Base-by-base conservation (phyloP, 1,140 invertebrate species). In the Melanaphis sacchari region DNA sequence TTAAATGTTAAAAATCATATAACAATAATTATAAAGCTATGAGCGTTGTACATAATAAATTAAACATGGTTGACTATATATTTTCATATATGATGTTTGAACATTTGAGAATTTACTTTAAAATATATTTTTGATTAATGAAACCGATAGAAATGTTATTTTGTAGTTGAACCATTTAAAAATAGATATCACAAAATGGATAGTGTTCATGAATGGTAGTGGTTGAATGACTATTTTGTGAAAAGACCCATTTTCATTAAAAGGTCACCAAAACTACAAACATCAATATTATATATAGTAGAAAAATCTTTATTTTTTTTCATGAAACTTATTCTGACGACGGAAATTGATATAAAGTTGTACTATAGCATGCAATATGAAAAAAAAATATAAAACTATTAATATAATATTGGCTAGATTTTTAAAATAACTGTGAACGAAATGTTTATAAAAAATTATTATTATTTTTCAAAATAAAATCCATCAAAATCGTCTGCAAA, bases 401-500 rank as follows among this genome's bases (percentile, higher is more conserved):
- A 81, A 82, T 82, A 40, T 82, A 38, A 38, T 7, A 82, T 82
- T 38, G n/a, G 81, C 8, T 43, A 41, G 24, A 31, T 85, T 85
- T 85, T 85, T 82, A 40, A 21, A 40, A 82, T 38, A 82, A 82
- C 38, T 82, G 36, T 24, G 81, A 85, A 85, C 24, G 9, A 26
- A 31, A 26, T 84, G 15, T 87, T 46, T 43, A 46, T 49, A 49
- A 49, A n/a, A 46, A 87, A 87, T 46, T 46, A 15, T n/a, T 46
- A 46, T 46, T 46, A 85, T 85, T 85, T 49, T 43, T 85, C 15
- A 87, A 85, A 87, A 87, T n/a, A n/a, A 87, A 87, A 88, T 88
- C 31, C 43, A 49, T 36, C 41, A 41, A 1, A 85, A 43, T 43
- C 43, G 85, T 88, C 31, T 49, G n/a, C 85, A 46, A 49, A 43